Evolutionary conservation across 1,140 invertebrate species (phyloP).

Genomic region (Nixonia krombeini): DNA sequence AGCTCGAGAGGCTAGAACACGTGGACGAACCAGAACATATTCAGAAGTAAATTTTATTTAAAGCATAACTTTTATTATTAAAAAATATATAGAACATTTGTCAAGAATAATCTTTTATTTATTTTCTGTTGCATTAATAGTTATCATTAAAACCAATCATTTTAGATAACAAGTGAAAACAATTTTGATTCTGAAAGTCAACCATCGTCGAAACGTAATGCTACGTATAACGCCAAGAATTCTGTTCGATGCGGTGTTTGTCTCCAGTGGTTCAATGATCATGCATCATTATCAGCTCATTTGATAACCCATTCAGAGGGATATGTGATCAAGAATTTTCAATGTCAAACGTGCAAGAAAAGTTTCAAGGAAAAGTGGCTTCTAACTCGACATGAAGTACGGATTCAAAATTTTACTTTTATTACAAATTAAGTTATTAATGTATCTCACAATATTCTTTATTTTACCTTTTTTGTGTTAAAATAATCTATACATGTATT

Average conservation of each 20-base stretch:
- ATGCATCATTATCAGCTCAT: constrained; percentile 58
- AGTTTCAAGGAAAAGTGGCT: constrained; percentile 62
- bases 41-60: constrained; percentile 33
- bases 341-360: constrained; percentile 55
- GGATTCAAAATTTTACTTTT: background rate
- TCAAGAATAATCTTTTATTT: background rate
- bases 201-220: constrained; percentile 32
- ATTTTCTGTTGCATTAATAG: background rate
- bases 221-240: constrained; percentile 45
- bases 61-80: too few species aligned
- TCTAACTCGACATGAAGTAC: constrained; percentile 56
- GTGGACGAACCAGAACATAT: constrained; percentile 27
- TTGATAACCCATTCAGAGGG: constrained; percentile 57
- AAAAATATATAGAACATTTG: background rate
- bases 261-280: constrained; percentile 55
- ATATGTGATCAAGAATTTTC: constrained; percentile 46
- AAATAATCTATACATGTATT: too few species aligned
- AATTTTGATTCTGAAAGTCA: constrained; percentile 30
- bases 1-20: constrained; percentile 51
- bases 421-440: background rate
- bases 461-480: too few species aligned
- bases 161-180: constrained; percentile 46
- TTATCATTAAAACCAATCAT: too few species aligned
- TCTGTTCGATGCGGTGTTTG: constrained; percentile 58
- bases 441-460: background rate